Evolutionary conservation across 2,888 invertebrate genomes (phyloP).

Genomic region (Aplocera efformata): DNA sequence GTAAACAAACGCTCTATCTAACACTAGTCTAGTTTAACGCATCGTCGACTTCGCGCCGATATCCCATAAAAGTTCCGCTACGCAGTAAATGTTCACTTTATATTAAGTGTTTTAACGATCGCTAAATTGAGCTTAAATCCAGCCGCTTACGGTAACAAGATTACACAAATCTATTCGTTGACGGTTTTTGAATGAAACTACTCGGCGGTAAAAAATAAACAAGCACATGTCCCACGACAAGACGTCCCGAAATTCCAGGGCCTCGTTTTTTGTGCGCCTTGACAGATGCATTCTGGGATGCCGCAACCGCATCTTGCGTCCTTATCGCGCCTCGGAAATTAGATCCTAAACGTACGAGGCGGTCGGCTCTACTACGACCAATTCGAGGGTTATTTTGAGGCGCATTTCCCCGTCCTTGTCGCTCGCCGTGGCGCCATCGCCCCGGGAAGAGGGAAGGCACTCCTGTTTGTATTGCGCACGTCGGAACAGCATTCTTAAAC

Average conservation of each 20-base stretch:
- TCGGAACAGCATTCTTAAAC: conserved; percentile 60
- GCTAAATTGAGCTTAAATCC: conserved; percentile 63
- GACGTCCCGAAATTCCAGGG: conserved; percentile 76
- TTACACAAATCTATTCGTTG: conserved; percentile 77
- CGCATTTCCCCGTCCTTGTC: conserved; percentile 67
- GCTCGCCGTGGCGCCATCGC: conserved; percentile 68
- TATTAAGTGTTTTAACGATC: conserved; percentile 43
- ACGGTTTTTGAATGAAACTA: conserved; percentile 78
- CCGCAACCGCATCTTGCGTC: conserved; percentile 76
- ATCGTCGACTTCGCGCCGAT: conserved; percentile 30
- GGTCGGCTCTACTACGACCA: conserved; percentile 54
- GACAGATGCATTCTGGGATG: conserved; percentile 78
- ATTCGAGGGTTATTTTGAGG: conserved; percentile 74
- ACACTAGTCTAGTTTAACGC: conserved; percentile 16
- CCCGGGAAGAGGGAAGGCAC: conserved; percentile 56
- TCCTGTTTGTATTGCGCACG: conserved; percentile 60
- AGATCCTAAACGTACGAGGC: conserved; percentile 53
- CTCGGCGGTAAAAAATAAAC: conserved; percentile 66
- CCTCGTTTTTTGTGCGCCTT: conserved; percentile 70
- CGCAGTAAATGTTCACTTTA: conserved; percentile 48
- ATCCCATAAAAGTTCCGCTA: conserved; percentile 31
- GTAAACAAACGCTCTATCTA: conserved; percentile 25
- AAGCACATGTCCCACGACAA: conserved; percentile 68
- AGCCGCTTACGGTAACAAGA: conserved; percentile 70
- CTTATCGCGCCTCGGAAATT: conserved; percentile 68